Percentiles rank a stretch among this genome's conserved stretches.
phyloP scores from a whole-genome alignment of 2,888 invertebrate species.

The Coenonympha arcania region DNA sequence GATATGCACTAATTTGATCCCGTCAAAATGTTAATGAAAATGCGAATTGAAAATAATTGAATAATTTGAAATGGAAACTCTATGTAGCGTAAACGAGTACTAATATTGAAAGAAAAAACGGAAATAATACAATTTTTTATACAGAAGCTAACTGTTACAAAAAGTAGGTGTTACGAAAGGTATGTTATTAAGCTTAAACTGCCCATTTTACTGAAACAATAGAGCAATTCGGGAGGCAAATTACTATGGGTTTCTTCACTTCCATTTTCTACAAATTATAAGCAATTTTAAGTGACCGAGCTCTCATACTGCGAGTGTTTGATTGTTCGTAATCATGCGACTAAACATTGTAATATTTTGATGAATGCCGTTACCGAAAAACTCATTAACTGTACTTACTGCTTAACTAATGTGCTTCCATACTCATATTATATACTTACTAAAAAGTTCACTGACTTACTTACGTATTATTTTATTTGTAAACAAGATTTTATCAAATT shows the following conservation, averaged over 20 bases:
- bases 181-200: conserved; percentile 53
- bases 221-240: conserved; percentile 30
- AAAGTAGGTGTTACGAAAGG: no score
- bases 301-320: neutral
- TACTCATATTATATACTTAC: neutral
- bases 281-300: neutral
- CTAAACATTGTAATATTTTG: neutral
- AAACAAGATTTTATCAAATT: conserved; percentile 57
- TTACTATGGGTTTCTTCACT: neutral
- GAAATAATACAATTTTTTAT: neutral
- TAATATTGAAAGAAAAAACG: neutral
- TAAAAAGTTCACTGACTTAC: conserved; percentile 40
- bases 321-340: neutral
- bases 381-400: no score
- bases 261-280: conserved; percentile 7
- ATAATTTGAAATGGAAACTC: conserved; percentile 8
- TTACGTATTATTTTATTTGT: conserved; percentile 62
- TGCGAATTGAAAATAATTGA: neutral
- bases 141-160: no score
- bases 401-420: no score
- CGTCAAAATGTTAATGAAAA: conserved; percentile 11
- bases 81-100: no score
- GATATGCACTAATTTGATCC: conserved; percentile 13
- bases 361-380: neutral
- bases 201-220: conserved; percentile 47